Evolutionary conservation across 2,113 vertebrate genomes (phyloP).

Genomic region (Meleagris gallopavo): DNA sequence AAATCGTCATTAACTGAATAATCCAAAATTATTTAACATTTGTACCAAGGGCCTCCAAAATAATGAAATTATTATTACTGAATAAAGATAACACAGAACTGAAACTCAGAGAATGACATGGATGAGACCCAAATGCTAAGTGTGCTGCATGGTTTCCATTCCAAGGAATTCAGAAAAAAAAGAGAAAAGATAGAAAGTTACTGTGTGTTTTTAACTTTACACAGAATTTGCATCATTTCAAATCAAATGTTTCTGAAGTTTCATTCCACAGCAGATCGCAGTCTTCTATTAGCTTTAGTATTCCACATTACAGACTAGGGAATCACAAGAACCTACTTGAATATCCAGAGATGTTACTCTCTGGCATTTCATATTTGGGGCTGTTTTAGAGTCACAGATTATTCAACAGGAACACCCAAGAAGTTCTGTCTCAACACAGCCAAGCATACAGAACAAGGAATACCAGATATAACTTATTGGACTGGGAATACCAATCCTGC

Average conservation of each 20-base stretch:
- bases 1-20: background rate
- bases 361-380: background rate
- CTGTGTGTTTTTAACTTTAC: background rate
- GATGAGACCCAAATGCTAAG: background rate
- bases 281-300: background rate
- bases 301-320: background rate
- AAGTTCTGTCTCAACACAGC: background rate
- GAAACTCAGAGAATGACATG: background rate
- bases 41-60: background rate
- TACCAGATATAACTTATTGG: background rate
- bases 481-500: background rate
- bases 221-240: background rate
- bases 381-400: background rate
- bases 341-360: background rate
- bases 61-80: background rate
- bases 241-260: background rate
- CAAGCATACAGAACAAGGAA: background rate
- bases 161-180: background rate
- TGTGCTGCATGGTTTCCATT: background rate
- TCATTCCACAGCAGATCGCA: background rate
- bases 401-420: background rate
- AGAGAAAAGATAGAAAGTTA: background rate
- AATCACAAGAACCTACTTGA: rapidly evolving
- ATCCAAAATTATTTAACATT: background rate
- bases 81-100: background rate